Evolutionary conservation across 23 tunicate genomes (phyloP).

Genomic region (Botrylloides violaceus): DNA sequence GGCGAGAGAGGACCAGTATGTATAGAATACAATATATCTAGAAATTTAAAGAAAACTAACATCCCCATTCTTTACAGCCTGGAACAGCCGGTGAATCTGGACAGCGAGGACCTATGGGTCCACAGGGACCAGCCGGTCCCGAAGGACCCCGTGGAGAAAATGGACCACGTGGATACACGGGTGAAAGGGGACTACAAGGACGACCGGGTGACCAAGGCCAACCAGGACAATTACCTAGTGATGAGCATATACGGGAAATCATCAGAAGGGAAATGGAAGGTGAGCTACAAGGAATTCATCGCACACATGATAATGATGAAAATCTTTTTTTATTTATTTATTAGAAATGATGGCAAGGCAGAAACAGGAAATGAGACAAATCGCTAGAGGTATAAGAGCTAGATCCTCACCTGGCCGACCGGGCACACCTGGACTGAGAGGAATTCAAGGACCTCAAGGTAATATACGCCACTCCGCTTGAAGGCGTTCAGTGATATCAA

Average conservation of each 20-base stretch:
- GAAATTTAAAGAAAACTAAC: background rate
- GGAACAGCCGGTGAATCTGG: constrained; percentile 85
- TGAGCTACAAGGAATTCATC: constrained; percentile 2
- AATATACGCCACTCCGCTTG: too few species aligned
- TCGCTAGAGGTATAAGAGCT: background rate
- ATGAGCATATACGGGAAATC: constrained; percentile 70
- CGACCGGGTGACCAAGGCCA: constrained; percentile 74
- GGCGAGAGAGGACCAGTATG: constrained; percentile 98
- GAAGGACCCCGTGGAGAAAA: constrained; percentile 63
- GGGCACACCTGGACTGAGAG: constrained; percentile 66
- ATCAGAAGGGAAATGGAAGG: constrained; percentile 41
- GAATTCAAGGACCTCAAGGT: constrained; percentile 62
- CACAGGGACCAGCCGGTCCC: constrained; percentile 51
- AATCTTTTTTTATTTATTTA: background rate
- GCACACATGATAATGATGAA: background rate
- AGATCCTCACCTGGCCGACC: constrained; percentile 49
- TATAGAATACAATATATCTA: background rate
- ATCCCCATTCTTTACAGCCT: constrained; percentile 32
- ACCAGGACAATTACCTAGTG: constrained; percentile 72
- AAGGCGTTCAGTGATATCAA: too few species aligned
- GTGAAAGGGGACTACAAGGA: constrained; percentile 74
- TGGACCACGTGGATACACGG: constrained; percentile 61
- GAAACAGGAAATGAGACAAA: background rate
- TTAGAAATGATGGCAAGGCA: background rate
- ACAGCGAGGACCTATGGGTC: constrained; percentile 79